Evolutionary conservation across 2,888 invertebrate genomes (phyloP).

Genomic region (Drosophila vallismaia): DNA sequence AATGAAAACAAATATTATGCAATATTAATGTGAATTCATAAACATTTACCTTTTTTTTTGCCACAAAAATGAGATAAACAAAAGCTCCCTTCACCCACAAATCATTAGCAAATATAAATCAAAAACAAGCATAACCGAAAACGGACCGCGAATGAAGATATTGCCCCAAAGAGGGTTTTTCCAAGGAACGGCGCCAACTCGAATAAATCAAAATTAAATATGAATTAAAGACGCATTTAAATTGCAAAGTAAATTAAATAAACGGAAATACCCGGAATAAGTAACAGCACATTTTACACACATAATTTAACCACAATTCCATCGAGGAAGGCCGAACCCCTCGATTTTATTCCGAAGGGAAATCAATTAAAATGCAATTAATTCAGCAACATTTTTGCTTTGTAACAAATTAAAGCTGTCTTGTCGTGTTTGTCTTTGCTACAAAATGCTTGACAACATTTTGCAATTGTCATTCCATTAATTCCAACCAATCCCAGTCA

Average conservation of each 20-base stretch:
- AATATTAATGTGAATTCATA: conserved; percentile 10
- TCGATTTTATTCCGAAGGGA: not conserved
- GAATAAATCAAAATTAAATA: conserved; percentile 42
- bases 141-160: conserved; percentile 12
- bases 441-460: not conserved
- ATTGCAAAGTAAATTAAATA: conserved; percentile 34
- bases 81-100: conserved; percentile 10
- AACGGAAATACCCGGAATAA: conserved; percentile 23
- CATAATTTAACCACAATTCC: conserved; percentile 21
- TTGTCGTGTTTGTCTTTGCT: conserved; percentile 5
- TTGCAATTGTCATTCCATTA: conserved; percentile 38
- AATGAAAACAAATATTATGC: conserved; percentile 14
- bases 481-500: conserved; percentile 17
- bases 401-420: conserved; percentile 16
- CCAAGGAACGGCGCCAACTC: conserved; percentile 10
- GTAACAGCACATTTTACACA: conserved; percentile 28
- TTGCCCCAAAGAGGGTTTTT: not conserved
- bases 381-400: conserved; percentile 19
- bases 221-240: conserved; percentile 56
- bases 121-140: conserved; percentile 27
- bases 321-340: not conserved
- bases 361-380: conserved; percentile 69
- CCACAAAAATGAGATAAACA: conserved; percentile 5
- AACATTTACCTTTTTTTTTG: conserved; percentile 14
- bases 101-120: conserved; percentile 29